phyloP scores from a whole-genome alignment of 2,888 invertebrate species.

The Drosophila antonietae region DNA sequence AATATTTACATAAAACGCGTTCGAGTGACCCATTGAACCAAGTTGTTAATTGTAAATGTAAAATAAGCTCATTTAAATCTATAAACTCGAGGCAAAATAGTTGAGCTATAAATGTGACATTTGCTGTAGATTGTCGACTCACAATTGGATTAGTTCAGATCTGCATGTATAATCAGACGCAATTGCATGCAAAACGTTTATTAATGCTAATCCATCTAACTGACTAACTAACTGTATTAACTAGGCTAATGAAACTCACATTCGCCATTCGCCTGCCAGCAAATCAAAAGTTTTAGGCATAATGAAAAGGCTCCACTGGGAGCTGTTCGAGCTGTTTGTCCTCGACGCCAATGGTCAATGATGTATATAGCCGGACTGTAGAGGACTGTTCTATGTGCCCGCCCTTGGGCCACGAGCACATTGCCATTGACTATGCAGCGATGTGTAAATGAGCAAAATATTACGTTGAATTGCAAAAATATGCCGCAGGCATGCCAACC shows the following conservation, averaged over 20 bases:
- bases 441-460: conserved; percentile 78
- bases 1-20: neutral
- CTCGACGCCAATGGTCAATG: conserved; percentile 50
- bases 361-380: conserved; percentile 21
- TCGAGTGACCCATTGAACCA: neutral
- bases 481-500: conserved; percentile 49
- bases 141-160: neutral
- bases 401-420: conserved; percentile 1
- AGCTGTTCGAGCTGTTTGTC: conserved; percentile 42
- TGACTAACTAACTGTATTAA: conserved; percentile 15
- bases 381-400: neutral
- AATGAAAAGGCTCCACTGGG: conserved; percentile 68
- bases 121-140: neutral
- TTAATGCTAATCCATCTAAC: conserved; percentile 60
- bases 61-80: neutral
- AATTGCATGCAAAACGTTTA: conserved; percentile 58
- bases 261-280: conserved; percentile 46
- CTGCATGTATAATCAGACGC: neutral
- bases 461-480: conserved; percentile 73
- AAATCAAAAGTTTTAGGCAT: conserved; percentile 69
- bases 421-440: conserved; percentile 62
- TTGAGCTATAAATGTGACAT: conserved; percentile 3
- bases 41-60: neutral
- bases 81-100: conserved; percentile 2
- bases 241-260: conserved; percentile 33